phyloP scores from a whole-genome alignment of 2,113 vertebrate genomes.

The Lasiurus cinereus region DNA sequence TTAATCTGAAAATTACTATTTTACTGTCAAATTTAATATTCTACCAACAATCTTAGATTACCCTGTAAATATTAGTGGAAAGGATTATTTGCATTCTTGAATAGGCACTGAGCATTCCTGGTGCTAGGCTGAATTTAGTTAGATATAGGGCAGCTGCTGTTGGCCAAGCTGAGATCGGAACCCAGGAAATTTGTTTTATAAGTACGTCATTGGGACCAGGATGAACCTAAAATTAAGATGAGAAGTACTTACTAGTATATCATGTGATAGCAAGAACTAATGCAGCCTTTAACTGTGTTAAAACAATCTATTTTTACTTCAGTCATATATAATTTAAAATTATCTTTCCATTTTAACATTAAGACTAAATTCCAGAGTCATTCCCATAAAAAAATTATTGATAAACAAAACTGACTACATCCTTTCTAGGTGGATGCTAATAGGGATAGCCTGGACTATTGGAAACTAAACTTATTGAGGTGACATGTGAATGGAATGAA shows the following conservation, averaged over 20 bases:
- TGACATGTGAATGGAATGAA: not conserved
- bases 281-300: not conserved
- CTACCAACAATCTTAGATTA: too few species aligned
- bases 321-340: not conserved
- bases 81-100: too few species aligned
- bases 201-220: not conserved
- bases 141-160: too few species aligned
- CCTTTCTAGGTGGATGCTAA: not conserved
- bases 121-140: too few species aligned
- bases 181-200: too few species aligned
- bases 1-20: too few species aligned
- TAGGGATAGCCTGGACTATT: too few species aligned
- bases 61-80: too few species aligned
- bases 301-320: slow-evolving; percentile 39
- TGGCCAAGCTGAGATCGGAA: too few species aligned
- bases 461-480: not conserved
- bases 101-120: too few species aligned
- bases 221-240: slow-evolving; percentile 21
- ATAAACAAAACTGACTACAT: not conserved
- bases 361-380: not conserved
- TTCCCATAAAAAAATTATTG: not conserved
- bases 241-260: not conserved
- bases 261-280: not conserved
- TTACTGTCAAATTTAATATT: too few species aligned
- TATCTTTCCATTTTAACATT: slow-evolving; percentile 35